These are phyloP conservation scores for Semicossyphus pulcher DNA, from an alignment of 2,113 vertebrate genomes.

Conservation along the genomic window DNA sequence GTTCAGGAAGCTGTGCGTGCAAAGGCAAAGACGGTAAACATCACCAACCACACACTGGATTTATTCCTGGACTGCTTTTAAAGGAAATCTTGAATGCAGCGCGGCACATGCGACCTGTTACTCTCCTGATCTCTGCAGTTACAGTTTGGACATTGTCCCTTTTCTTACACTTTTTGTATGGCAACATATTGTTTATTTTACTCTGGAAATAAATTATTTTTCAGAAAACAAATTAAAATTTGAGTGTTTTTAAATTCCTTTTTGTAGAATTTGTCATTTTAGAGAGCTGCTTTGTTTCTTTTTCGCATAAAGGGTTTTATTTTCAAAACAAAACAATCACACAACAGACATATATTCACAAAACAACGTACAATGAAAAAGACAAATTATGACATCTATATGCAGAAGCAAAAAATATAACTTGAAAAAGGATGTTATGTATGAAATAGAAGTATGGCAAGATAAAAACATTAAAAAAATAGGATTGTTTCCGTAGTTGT, in stretches of 20 bases:
- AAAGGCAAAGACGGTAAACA: slow-evolving; percentile 19
- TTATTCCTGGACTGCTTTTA: slow-evolving; percentile 43
- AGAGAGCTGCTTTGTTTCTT: not conserved
- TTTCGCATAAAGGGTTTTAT: not conserved
- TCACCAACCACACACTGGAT: slow-evolving; percentile 22
- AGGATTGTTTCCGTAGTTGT: too few species aligned
- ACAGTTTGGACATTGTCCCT: slow-evolving; percentile 67
- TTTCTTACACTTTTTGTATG: slow-evolving; percentile 85
- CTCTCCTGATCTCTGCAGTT: slow-evolving; percentile 66
- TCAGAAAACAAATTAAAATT: slow-evolving; percentile 65
- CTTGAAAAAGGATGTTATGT: too few species aligned
- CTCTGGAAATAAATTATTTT: slow-evolving; percentile 87
- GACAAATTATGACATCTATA: too few species aligned
- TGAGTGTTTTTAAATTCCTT: slow-evolving; percentile 2
- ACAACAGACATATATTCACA: not conserved
- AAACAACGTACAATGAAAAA: not conserved
- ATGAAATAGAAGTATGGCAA: too few species aligned
- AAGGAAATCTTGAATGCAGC: slow-evolving; percentile 33
- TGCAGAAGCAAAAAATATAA: too few species aligned
- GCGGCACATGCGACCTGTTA: slow-evolving; percentile 46
- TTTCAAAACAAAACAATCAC: not conserved
- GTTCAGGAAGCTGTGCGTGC: slow-evolving; percentile 20
- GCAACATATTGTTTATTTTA: slow-evolving; percentile 84
- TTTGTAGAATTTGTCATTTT: not conserved
- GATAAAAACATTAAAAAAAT: too few species aligned